A percentile compares a stretch with the other conserved stretches of the same genome.
Conservation (phyloP, 2,113 vertebrate genomes). For the Urocynchramus pylzowi region DNA sequence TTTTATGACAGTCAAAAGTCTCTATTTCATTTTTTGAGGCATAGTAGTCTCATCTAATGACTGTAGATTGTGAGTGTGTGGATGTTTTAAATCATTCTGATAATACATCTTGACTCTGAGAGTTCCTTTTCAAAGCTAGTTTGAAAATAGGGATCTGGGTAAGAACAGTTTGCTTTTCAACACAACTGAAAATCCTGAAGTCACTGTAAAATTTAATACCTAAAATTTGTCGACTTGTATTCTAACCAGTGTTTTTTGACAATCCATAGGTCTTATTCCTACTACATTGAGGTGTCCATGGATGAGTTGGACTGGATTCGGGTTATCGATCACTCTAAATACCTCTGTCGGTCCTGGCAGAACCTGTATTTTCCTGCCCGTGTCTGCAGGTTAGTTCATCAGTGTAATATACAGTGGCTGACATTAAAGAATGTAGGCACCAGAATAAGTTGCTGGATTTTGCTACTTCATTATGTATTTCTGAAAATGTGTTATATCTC, state of each 20-base stretch:
- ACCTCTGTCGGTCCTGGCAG: conserved; percentile 96
- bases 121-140: background rate
- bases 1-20: background rate
- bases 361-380: conserved; percentile 91
- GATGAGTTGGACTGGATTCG: conserved; percentile 98
- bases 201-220: background rate
- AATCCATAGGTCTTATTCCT: conserved; percentile 88
- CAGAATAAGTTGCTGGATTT: background rate
- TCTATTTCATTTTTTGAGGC: background rate
- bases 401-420: background rate
- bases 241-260: background rate
- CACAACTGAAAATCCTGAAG: background rate
- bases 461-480: background rate
- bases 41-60: background rate
- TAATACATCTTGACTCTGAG: background rate
- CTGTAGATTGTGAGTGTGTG: background rate
- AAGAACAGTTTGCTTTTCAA: background rate
- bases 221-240: background rate
- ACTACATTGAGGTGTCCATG: conserved; percentile 98
- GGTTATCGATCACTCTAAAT: conserved; percentile 92
- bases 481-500: background rate
- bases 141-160: background rate
- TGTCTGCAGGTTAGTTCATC: conserved; percentile 88
- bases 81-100: background rate
- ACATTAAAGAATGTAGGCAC: background rate